A percentile compares a stretch with the other conserved stretches of the same genome.
These are phyloP conservation scores for Trematomus bernacchii DNA, from an alignment of 2,797 vertebrate genomes.

Conservation along the genomic window DNA sequence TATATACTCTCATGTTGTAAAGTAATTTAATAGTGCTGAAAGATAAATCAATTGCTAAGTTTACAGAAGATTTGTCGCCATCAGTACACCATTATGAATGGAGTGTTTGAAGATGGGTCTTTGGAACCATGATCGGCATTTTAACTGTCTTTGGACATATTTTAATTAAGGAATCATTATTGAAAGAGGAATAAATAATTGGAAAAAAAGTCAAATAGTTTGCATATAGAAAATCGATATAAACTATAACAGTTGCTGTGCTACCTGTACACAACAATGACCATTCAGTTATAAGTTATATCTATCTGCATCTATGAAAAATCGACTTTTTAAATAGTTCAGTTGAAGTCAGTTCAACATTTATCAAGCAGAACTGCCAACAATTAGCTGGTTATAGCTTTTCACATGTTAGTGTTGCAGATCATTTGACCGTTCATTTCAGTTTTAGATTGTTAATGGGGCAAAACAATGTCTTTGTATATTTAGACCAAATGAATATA, in stretches of 20 bases:
- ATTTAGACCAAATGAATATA: not conserved
- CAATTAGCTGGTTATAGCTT: not conserved
- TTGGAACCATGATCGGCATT: too few species aligned
- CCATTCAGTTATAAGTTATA: too few species aligned
- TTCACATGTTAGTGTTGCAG: not conserved
- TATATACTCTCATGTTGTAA: not conserved
- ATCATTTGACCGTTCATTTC: not conserved
- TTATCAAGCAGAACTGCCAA: not conserved
- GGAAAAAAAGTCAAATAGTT: too few species aligned
- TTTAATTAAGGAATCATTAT: too few species aligned
- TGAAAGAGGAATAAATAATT: too few species aligned
- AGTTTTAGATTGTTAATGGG: not conserved
- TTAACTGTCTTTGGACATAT: too few species aligned
- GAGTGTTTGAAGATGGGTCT: too few species aligned
- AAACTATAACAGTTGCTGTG: too few species aligned
- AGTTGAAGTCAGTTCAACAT: not conserved
- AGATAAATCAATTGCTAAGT: not conserved
- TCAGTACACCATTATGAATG: not conserved
- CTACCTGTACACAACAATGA: too few species aligned
- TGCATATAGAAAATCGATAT: too few species aligned
- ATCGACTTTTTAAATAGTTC: not conserved
- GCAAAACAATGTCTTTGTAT: not conserved
- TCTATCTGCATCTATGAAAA: too few species aligned
- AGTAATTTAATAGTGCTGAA: not conserved
- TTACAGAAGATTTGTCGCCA: not conserved